Evolutionary conservation across 1,140 invertebrate species (phyloP).

Genomic region (Drosophila pachea): DNA sequence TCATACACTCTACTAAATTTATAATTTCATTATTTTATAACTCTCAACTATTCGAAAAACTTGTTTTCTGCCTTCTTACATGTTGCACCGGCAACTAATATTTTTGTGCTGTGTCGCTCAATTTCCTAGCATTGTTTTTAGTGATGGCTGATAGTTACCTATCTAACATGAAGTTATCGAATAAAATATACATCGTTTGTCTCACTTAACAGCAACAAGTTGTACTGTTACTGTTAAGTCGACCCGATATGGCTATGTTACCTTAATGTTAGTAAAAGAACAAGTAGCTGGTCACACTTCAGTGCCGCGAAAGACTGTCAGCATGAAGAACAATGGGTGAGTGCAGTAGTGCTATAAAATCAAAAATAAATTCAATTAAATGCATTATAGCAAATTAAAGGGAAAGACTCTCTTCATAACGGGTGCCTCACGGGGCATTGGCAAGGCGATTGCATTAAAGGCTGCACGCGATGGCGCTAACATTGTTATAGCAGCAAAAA

Average conservation of each 20-base stretch:
- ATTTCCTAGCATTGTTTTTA: background rate
- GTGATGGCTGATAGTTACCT: background rate
- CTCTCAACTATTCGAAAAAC: too few relatives aligned
- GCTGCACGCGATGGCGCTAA: constrained; percentile 96
- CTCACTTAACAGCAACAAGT: background rate
- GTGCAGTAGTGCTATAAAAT: background rate
- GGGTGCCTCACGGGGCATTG: constrained; percentile 97
- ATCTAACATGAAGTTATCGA: background rate
- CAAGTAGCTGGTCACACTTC: background rate
- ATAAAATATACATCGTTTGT: background rate
- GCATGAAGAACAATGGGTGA: constrained; percentile 54
- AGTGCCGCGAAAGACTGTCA: background rate
- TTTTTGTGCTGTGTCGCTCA: constrained; percentile 1
- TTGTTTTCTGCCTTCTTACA: background rate
- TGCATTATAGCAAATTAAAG: constrained; percentile 85
- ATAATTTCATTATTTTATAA: background rate
- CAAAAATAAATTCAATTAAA: background rate
- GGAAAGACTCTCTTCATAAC: constrained; percentile 97
- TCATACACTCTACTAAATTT: background rate
- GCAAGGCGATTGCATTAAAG: constrained; percentile 97
- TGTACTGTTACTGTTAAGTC: background rate
- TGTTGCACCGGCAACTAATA: constrained; percentile 5
- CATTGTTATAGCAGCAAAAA: constrained; percentile 96
- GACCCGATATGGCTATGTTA: background rate
- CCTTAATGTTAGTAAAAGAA: background rate